phyloP scores from a whole-genome alignment of 1,140 invertebrate genomes.

The Monomorium pharaonis region DNA sequence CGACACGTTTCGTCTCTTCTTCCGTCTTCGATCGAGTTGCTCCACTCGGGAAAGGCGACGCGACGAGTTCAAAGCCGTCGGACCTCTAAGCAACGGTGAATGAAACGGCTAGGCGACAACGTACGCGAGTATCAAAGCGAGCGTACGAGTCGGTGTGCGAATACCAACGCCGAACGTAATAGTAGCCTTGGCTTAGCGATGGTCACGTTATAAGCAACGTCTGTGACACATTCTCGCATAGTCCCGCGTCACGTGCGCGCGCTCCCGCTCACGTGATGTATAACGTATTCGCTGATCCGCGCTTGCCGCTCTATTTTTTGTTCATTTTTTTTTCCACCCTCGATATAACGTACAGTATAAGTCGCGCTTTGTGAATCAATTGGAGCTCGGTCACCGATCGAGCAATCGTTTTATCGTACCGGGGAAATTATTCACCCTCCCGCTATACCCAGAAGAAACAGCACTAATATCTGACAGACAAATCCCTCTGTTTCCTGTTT shows the following conservation, averaged over 20 bases:
- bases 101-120: slow-evolving; percentile 77
- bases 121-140: slow-evolving; percentile 81
- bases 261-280: slow-evolving; percentile 65
- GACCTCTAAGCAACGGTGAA: slow-evolving; percentile 75
- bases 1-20: not conserved
- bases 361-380: not conserved
- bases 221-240: slow-evolving; percentile 74
- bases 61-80: slow-evolving; percentile 71
- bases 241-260: slow-evolving; percentile 68
- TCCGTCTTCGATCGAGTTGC: not conserved
- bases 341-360: not conserved
- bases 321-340: slow-evolving; percentile 41
- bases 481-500: slow-evolving; percentile 73
- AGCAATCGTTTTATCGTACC: not conserved
- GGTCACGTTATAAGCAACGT: slow-evolving; percentile 75
- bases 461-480: not conserved
- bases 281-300: slow-evolving; percentile 23
- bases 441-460: not conserved
- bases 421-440: not conserved
- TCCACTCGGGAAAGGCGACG: slow-evolving; percentile 14
- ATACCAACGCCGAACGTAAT: slow-evolving; percentile 78
- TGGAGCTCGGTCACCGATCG: not conserved
- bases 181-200: slow-evolving; percentile 81
- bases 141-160: slow-evolving; percentile 77
- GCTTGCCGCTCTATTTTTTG: slow-evolving; percentile 16